Evolutionary conservation across 2,888 invertebrate species (phyloP).

Genomic region (Cerastis leucographa): DNA sequence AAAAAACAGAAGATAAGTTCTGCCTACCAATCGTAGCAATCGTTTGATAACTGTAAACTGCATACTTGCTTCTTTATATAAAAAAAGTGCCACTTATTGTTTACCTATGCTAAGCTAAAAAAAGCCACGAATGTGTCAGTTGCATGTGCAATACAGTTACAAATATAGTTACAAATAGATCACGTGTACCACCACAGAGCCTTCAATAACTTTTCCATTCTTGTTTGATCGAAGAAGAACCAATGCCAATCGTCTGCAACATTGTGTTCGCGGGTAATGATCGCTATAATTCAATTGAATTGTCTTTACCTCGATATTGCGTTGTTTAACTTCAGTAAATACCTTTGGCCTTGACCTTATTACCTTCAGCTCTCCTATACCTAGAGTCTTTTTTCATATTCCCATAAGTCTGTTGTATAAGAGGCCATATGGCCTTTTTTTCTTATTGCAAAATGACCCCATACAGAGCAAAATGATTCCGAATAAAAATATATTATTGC

Average conservation of each 20-base stretch:
- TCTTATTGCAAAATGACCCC: background rate
- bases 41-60: background rate
- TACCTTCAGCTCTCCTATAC: conserved; percentile 4
- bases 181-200: background rate
- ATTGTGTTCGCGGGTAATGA: conserved; percentile 9
- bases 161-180: background rate
- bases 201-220: conserved; percentile 20
- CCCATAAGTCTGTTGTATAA: background rate
- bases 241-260: conserved; percentile 40
- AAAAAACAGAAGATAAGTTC: background rate
- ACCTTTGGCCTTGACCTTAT: conserved; percentile 46
- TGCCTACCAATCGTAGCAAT: background rate
- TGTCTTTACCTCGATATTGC: conserved; percentile 44
- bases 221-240: conserved; percentile 11
- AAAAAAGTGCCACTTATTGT: background rate
- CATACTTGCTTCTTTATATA: background rate
- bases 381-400: background rate
- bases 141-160: background rate
- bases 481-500: background rate
- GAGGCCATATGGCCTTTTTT: background rate
- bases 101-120: too few species aligned
- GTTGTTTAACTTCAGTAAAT: conserved; percentile 25
- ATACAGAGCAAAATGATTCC: background rate
- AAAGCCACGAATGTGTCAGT: background rate
- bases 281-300: conserved; percentile 16